These are phyloP conservation scores for Spea bombifrons DNA, from an alignment of 2,113 vertebrate species.

Conservation along the genomic window DNA sequence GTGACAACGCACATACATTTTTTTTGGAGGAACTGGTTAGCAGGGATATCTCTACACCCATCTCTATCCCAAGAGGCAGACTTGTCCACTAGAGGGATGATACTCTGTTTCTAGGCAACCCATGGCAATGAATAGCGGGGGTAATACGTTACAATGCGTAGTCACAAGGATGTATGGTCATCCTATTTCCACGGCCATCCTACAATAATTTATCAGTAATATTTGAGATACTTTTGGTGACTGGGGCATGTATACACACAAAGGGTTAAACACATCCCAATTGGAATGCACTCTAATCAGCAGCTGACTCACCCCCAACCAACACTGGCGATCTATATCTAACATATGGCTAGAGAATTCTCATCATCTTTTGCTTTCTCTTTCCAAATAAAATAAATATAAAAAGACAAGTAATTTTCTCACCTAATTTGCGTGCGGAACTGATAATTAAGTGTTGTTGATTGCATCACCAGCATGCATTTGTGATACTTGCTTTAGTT, in stretches of 20 bases:
- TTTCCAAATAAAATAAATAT: slow-evolving; percentile 75
- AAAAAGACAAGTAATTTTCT: slow-evolving; percentile 80
- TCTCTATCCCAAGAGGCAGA: no score
- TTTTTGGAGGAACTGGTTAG: no score
- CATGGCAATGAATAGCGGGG: no score
- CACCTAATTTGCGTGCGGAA: slow-evolving; percentile 79
- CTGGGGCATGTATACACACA: background rate
- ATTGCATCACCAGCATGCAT: slow-evolving; percentile 67
- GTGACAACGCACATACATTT: no score
- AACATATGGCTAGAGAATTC: slow-evolving; percentile 54
- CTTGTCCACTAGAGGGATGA: no score
- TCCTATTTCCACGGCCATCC: no score
- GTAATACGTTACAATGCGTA: no score
- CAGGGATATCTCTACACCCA: no score
- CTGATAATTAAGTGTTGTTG: slow-evolving; percentile 80
- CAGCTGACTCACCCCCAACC: background rate
- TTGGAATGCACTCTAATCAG: background rate
- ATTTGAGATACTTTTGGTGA: no score
- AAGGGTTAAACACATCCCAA: background rate
- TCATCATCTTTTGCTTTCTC: slow-evolving; percentile 60
- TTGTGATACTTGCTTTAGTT: slow-evolving; percentile 67
- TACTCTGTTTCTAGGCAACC: no score
- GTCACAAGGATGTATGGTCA: no score
- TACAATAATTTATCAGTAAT: no score
- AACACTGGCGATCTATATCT: slow-evolving; percentile 42